phyloP scores from a whole-genome alignment of 2,113 vertebrate species.

The Colaptes auratus region DNA sequence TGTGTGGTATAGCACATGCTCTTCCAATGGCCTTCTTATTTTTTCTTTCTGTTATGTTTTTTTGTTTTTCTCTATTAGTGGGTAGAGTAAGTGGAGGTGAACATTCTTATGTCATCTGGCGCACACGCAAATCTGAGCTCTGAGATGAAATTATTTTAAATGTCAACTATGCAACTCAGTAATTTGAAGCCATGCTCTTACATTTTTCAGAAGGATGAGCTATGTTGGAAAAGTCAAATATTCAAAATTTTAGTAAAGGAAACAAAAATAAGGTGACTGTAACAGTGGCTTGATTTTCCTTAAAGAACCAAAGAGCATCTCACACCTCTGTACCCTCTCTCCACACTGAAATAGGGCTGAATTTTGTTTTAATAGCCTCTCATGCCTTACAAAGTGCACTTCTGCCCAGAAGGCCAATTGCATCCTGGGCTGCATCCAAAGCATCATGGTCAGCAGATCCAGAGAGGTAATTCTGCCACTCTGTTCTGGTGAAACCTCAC shows the following conservation, averaged over 20 bases:
- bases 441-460: too few species aligned
- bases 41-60: background rate
- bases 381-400: background rate
- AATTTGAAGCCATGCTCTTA: conserved; percentile 38
- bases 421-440: too few species aligned
- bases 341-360: background rate
- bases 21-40: background rate
- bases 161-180: background rate
- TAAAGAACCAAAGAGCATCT: conserved; percentile 35
- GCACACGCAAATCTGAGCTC: conserved; percentile 11
- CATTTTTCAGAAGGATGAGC: conserved; percentile 51
- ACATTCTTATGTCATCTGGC: background rate
- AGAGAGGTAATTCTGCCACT: too few species aligned
- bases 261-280: conserved; percentile 39
- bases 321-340: background rate
- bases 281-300: background rate
- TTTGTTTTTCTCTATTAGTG: background rate
- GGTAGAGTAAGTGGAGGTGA: background rate
- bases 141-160: conserved; percentile 29
- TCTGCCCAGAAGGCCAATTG: too few species aligned
- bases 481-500: too few species aligned
- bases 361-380: background rate
- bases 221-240: conserved; percentile 43
- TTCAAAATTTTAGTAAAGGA: conserved; percentile 30
- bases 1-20: background rate